Percentiles rank a stretch among this genome's conserved stretches.
phyloP scores from a whole-genome alignment of 1,140 invertebrate genomes.

The Phymorhynchus buccinoides region DNA sequence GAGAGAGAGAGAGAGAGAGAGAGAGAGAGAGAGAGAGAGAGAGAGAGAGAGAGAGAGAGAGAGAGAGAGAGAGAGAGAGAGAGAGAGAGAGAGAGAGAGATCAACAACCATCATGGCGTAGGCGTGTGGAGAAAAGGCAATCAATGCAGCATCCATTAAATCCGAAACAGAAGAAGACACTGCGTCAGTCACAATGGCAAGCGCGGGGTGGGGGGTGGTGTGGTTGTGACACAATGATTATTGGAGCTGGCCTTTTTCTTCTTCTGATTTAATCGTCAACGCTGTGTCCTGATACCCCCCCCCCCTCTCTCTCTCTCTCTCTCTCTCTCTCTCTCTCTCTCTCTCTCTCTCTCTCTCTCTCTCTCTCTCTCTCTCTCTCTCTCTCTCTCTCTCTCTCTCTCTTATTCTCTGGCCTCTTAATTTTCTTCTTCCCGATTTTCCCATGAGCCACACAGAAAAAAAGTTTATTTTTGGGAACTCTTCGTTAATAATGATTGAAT shows the following conservation, averaged over 20 bases:
- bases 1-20: background rate
- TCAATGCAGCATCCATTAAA: no score
- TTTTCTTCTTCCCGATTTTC: no score
- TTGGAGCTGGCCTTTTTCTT: no score
- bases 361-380: conserved; percentile 4
- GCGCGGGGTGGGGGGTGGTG: background rate
- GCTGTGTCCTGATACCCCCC: background rate
- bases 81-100: background rate
- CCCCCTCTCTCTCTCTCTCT: background rate
- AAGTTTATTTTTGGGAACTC: no score
- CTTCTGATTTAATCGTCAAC: no score
- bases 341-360: background rate
- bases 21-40: background rate
- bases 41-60: background rate
- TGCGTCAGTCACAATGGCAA: no score
- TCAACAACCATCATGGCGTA: no score
- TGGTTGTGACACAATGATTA: background rate
- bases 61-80: background rate
- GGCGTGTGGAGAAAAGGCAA: background rate
- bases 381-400: conserved; percentile 11
- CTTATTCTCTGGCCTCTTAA: background rate
- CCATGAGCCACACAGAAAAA: no score
- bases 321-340: background rate
- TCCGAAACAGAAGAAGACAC: no score
- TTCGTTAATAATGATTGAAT: no score